Percentiles rank a stretch among this genome's conserved stretches.
Evolutionary conservation across 2,797 vertebrate species (phyloP).

Genomic region (Rhincodon typus): DNA sequence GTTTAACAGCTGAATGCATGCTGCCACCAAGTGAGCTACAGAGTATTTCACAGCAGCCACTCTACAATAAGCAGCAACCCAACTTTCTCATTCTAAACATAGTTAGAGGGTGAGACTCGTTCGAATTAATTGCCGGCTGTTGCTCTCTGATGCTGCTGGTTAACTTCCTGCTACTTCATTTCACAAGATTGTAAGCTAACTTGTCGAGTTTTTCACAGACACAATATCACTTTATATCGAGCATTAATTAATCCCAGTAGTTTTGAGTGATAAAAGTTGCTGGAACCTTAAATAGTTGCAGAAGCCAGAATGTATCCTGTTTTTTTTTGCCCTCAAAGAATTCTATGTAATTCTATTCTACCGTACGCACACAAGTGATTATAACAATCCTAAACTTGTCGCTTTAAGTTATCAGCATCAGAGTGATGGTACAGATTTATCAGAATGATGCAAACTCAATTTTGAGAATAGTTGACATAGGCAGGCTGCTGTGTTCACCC

Average conservation of each 20-base stretch:
- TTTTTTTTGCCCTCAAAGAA: not conserved
- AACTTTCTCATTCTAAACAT: not conserved
- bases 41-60: not conserved
- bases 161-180: not conserved
- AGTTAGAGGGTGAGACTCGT: not conserved
- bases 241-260: constrained; percentile 21
- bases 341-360: not conserved
- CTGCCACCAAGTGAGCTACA: not conserved
- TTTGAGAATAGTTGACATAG: not conserved
- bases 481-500: too few relatives aligned
- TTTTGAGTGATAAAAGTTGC: not conserved
- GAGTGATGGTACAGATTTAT: not conserved
- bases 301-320: not conserved
- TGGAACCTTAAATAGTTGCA: not conserved
- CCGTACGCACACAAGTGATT: not conserved
- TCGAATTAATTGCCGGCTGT: not conserved
- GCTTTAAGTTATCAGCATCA: not conserved
- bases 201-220: not conserved
- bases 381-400: not conserved
- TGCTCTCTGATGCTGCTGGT: not conserved
- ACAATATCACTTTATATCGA: not conserved
- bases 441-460: not conserved
- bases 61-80: not conserved
- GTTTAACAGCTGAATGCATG: not conserved
- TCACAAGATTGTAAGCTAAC: not conserved